Evolutionary conservation across 2,888 invertebrate genomes (phyloP).

Genomic region (Phyllotreta striolata): DNA sequence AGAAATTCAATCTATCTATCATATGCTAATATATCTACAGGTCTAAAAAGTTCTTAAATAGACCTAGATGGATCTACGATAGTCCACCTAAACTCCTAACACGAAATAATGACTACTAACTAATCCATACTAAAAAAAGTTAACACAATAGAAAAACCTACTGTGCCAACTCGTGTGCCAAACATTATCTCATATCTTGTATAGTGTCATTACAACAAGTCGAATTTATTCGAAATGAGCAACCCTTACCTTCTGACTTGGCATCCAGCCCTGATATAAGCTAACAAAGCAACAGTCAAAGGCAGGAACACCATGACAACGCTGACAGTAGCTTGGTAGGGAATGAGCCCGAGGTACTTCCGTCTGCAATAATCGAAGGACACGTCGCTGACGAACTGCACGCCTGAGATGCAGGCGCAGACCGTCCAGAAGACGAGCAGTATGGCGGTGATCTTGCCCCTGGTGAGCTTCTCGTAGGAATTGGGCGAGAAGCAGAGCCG

Average conservation of each 20-base stretch:
- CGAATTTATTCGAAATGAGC: too few relatives aligned
- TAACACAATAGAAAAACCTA: too few relatives aligned
- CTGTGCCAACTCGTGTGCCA: too few relatives aligned
- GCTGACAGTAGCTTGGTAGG: slow-evolving; percentile 67
- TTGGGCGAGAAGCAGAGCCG: slow-evolving; percentile 67
- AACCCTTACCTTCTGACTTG: slow-evolving; percentile 62
- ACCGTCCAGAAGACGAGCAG: slow-evolving; percentile 67
- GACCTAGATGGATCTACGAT: too few relatives aligned
- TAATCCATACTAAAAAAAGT: not conserved
- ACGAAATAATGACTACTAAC: too few relatives aligned
- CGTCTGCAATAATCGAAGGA: slow-evolving; percentile 76
- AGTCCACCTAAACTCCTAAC: too few relatives aligned
- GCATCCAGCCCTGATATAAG: slow-evolving; percentile 64
- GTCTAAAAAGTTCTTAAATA: too few relatives aligned
- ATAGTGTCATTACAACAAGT: too few relatives aligned
- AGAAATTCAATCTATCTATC: too few relatives aligned
- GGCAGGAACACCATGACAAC: slow-evolving; percentile 69
- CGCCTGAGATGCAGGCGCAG: slow-evolving; percentile 65
- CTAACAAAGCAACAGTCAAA: slow-evolving; percentile 64
- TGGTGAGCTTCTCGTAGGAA: slow-evolving; percentile 63
- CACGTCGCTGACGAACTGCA: slow-evolving; percentile 69
- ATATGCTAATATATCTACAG: too few relatives aligned
- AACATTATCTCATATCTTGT: too few relatives aligned
- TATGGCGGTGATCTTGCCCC: slow-evolving; percentile 64
- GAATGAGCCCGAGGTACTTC: slow-evolving; percentile 64